These are phyloP conservation scores for Gavia stellata DNA, from an alignment of 2,113 vertebrate genomes.

Conservation along the genomic window DNA sequence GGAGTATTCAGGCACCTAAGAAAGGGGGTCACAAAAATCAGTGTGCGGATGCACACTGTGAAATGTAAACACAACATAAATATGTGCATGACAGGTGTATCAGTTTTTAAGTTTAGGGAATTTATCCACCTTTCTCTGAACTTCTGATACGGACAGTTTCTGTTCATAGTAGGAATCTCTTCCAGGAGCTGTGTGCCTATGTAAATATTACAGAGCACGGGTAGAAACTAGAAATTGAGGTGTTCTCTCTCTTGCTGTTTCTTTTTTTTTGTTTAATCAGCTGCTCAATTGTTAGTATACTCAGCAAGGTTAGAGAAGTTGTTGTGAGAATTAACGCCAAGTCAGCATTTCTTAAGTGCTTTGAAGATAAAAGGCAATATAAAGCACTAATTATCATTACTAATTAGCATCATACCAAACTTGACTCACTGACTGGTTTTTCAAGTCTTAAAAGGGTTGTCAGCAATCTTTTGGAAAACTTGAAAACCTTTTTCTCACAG, in stretches of 20 bases:
- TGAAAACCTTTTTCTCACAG: not conserved
- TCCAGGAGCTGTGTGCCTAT: not conserved
- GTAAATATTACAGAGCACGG: not conserved
- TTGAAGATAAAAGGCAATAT: constrained; percentile 34
- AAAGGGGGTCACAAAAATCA: not conserved
- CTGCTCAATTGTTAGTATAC: not conserved
- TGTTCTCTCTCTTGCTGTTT: not conserved
- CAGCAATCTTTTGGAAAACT: not conserved
- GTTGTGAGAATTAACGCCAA: not conserved
- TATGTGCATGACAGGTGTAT: not conserved
- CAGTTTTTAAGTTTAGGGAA: not conserved
- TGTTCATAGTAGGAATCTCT: not conserved
- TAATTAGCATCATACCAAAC: constrained; percentile 23
- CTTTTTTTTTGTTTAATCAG: not conserved
- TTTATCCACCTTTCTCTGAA: not conserved
- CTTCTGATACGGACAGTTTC: not conserved
- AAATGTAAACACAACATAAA: not conserved
- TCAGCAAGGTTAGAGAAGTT: not conserved
- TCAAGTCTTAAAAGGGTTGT: constrained; percentile 34
- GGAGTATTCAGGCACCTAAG: not conserved
- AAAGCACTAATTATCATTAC: constrained; percentile 13
- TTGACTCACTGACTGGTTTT: constrained; percentile 44
- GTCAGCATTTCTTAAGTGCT: constrained; percentile 29
- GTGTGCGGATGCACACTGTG: not conserved
- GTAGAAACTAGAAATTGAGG: not conserved